Base-by-base conservation (phyloP, 23 tunicate genomes). In the Aplidium turbinatum region DNA sequence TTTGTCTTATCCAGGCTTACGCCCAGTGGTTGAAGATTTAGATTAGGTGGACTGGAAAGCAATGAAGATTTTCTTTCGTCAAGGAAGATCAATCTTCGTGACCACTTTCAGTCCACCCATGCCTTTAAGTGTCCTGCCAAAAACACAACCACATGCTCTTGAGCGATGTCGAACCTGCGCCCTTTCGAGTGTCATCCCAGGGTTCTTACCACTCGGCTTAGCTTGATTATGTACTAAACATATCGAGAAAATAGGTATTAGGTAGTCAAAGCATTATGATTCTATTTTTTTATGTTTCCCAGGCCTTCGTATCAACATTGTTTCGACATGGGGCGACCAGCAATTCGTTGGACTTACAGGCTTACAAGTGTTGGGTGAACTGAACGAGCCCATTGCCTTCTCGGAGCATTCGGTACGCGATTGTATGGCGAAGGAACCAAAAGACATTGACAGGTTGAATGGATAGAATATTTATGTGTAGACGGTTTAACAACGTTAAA, bases 271-370 rank as follows among this genome's bases (percentile, higher is more conserved):
- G 13, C 48, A 53, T 19, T 24, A 53, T 53, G 5, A 53, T 27
- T 53, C 60, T 19, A n/a, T 42, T 42, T 42, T 42, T 42, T 42
- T 9, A 42, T 9, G 9, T 54, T 54, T 13, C 6, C 36, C 7
- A 61, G 73, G 85, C 38, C 36, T 85, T 7, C 39, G 35, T 1
- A 25, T 85, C 18, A 33, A 39, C 25, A 36, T 85, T 36, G 61
- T 54, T 5, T 80, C 91, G 13, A 78, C 70, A 2, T 85, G 91
- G 91, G 91, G 91, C 13, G 70, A 85, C 47, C 20, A 21, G 9
- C 28, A 68, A 20, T 4, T 55, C 42, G 58, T 68, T 28, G 91
- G 91, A 50, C 52, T 85, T 24, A 85, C 82, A 56, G 91, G 91
- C 11, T 1, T 85, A 6, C 87, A 85, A 57, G 35, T 85, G 63